phyloP scores from a whole-genome alignment of 2,113 vertebrate genomes.

The Indicator indicator region DNA sequence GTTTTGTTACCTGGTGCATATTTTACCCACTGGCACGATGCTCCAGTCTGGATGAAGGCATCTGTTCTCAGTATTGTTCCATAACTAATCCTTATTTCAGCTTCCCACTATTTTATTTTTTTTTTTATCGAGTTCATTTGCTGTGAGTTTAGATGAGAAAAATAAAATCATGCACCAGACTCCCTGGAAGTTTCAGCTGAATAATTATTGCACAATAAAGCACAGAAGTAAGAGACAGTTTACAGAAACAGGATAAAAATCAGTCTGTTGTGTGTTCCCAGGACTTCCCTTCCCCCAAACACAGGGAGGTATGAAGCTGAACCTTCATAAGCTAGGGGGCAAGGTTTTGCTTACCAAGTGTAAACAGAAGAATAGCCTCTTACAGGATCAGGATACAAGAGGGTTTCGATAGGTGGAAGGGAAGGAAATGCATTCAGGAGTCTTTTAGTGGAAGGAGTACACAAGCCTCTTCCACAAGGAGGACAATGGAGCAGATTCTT shows the following conservation, averaged over 20 bases:
- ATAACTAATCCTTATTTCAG: neutral
- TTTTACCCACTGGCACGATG: neutral
- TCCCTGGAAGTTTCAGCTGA: neutral
- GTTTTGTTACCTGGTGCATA: neutral
- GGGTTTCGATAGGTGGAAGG: constrained; percentile 19
- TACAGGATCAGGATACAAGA: constrained; percentile 30
- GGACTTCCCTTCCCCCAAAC: neutral
- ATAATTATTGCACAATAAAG: neutral
- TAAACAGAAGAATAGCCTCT: constrained; percentile 30
- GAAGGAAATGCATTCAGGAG: neutral
- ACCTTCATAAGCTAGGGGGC: neutral
- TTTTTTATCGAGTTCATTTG: neutral
- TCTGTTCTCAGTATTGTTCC: neutral
- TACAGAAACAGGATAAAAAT: neutral
- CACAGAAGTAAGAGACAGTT: neutral
- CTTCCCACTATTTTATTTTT: neutral
- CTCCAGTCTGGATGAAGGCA: neutral
- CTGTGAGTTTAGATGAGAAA: neutral
- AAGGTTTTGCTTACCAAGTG: neutral
- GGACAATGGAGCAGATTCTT: neutral
- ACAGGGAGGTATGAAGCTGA: neutral
- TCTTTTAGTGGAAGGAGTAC: neutral
- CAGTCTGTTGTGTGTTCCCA: neutral
- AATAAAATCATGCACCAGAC: neutral
- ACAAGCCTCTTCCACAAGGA: neutral